Conservation (phyloP, 2,888 invertebrate species). For the Oscheius sp. region DNA sequence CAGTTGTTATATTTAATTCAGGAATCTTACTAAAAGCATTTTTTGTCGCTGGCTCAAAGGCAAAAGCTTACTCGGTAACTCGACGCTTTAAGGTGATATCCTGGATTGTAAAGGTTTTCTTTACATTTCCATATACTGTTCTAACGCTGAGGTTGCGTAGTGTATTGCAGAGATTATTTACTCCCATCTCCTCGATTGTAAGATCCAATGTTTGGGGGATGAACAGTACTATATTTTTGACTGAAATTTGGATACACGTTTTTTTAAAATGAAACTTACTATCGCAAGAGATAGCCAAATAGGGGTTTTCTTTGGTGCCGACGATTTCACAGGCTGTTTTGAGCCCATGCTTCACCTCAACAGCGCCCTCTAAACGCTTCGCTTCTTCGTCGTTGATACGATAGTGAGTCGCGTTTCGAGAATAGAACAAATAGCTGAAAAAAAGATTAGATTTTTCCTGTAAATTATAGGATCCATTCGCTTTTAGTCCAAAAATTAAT, state of each 20-base stretch:
- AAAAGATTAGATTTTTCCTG: too few species aligned
- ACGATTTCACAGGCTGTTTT: not conserved
- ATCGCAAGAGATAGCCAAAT: not conserved
- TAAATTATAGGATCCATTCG: too few species aligned
- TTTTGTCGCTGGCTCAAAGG: too few species aligned
- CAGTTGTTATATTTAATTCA: not conserved
- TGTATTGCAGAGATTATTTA: too few species aligned
- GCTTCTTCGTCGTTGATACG: not conserved
- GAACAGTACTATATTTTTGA: not conserved
- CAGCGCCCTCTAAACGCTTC: not conserved
- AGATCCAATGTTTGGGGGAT: not conserved
- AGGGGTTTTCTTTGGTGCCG: not conserved
- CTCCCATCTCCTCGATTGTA: not conserved
- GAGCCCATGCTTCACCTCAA: slow-evolving; percentile 3
- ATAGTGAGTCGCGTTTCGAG: slow-evolving; percentile 6
- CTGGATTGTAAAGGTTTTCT: not conserved
- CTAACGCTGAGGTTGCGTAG: not conserved
- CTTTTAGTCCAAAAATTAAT: too few species aligned
- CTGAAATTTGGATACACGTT: not conserved
- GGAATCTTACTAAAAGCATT: not conserved
- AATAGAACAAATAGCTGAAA: not conserved
- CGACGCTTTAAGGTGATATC: not conserved
- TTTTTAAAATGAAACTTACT: slow-evolving; percentile 9
- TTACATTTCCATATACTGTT: not conserved
- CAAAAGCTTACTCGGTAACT: not conserved